phyloP scores from a whole-genome alignment of 2,888 invertebrate genomes.

The Drosophila macrothrix region DNA sequence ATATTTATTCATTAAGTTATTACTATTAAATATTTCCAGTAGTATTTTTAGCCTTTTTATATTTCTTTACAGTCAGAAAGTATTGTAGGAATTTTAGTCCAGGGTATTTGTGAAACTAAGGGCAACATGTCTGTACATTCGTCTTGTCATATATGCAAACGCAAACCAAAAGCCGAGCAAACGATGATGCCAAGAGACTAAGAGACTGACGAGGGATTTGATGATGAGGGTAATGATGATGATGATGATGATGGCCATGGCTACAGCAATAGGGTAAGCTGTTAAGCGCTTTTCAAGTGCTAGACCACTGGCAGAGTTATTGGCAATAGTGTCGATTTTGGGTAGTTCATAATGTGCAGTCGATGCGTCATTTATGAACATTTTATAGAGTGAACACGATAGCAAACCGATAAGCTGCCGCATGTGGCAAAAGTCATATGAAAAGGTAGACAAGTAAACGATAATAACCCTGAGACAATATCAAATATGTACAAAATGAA shows the following conservation, averaged over 20 bases:
- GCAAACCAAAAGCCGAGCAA: conserved; percentile 30
- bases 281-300: conserved; percentile 54
- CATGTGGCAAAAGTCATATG: conserved; percentile 1
- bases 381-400: conserved; percentile 15
- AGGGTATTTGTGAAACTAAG: conserved; percentile 34
- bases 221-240: conserved; percentile 31
- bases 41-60: not conserved
- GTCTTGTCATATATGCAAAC: conserved; percentile 39
- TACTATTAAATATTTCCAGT: not conserved
- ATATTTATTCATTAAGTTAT: not conserved
- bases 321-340: conserved; percentile 18
- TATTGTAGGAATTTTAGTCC: not conserved
- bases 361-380: conserved; percentile 45
- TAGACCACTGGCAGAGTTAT: conserved; percentile 39
- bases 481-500: not conserved
- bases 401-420: conserved; percentile 7
- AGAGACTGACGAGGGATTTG: conserved; percentile 45
- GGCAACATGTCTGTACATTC: conserved; percentile 8
- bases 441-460: conserved; percentile 1
- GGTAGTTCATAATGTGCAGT: conserved; percentile 39
- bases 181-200: conserved; percentile 43
- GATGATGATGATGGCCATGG: conserved; percentile 25
- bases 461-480: not conserved
- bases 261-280: conserved; percentile 17
- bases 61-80: not conserved